Evolutionary conservation across 2,113 vertebrate genomes (phyloP).

Genomic region (Anguilla japonica): DNA sequence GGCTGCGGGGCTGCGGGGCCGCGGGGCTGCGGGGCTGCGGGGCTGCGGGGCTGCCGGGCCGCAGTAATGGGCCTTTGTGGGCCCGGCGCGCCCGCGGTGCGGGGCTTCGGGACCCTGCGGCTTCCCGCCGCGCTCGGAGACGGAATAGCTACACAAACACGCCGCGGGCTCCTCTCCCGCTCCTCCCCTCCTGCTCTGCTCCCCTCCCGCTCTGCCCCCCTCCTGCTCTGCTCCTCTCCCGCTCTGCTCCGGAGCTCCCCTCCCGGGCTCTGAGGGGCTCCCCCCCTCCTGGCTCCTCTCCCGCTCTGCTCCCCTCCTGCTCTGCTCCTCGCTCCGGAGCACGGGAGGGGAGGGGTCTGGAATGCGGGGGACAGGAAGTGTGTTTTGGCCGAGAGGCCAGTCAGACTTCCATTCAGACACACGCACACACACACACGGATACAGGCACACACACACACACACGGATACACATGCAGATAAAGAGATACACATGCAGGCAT

Average conservation of each 20-base stretch:
- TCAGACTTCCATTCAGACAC: constrained; percentile 4
- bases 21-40: too few species aligned
- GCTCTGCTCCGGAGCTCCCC: neutral
- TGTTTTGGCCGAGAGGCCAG: constrained; percentile 56
- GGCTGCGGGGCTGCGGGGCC: too few species aligned
- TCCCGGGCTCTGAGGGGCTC: too few species aligned
- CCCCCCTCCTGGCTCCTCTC: constrained; percentile 19
- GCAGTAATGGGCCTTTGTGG: neutral
- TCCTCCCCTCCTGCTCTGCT: constrained; percentile 24
- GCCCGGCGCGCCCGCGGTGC: neutral
- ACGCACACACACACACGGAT: neutral
- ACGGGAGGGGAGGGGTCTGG: neutral
- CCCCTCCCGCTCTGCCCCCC: constrained; percentile 23
- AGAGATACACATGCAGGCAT: constrained; percentile 15
- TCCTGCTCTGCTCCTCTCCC: constrained; percentile 25
- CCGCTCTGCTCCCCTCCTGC: constrained; percentile 25
- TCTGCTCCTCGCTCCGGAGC: constrained; percentile 11
- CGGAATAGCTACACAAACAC: constrained; percentile 34
- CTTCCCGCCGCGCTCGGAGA: constrained; percentile 23
- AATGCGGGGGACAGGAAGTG: constrained; percentile 63
- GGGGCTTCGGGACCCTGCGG: constrained; percentile 17
- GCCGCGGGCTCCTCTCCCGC: constrained; percentile 22
- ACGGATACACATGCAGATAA: constrained; percentile 22
- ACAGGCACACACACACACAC: neutral
- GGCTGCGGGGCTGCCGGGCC: neutral